Percentiles rank a stretch among this genome's conserved stretches.
Conservation (phyloP, 2,113 vertebrate genomes). For the Prochilodus magdalenae region DNA sequence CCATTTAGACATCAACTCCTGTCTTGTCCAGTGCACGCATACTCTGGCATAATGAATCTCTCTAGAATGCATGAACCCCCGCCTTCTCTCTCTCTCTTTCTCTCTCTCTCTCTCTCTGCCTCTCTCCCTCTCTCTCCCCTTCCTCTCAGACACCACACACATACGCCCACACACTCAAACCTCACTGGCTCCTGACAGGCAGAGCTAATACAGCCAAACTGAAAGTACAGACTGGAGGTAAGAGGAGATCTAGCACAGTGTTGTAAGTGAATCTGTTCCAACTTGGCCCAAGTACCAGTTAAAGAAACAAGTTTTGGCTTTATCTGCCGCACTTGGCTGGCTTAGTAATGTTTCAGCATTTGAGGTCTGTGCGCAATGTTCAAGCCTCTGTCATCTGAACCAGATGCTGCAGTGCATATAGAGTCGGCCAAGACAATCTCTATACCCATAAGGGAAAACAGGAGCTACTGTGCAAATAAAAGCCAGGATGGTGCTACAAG, state of each 20-base stretch:
- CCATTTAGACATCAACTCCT: slow-evolving; percentile 68
- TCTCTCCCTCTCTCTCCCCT: slow-evolving; percentile 39
- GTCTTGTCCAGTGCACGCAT: slow-evolving; percentile 50
- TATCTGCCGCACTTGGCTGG: background rate
- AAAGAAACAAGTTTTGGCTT: slow-evolving; percentile 24
- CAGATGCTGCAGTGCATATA: background rate
- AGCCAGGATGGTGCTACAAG: too few relatives aligned
- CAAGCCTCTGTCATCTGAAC: background rate
- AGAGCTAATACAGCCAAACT: slow-evolving; percentile 22
- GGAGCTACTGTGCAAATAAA: background rate
- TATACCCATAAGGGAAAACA: background rate
- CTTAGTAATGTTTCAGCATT: background rate
- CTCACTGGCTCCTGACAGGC: background rate
- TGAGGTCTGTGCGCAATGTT: background rate
- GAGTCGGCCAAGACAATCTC: background rate
- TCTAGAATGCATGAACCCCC: slow-evolving; percentile 48
- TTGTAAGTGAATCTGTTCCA: slow-evolving; percentile 25
- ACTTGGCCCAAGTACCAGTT: slow-evolving; percentile 4
- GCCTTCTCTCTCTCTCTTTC: background rate
- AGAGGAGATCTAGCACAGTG: slow-evolving; percentile 4
- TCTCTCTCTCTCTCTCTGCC: slow-evolving; percentile 4
- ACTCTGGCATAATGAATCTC: slow-evolving; percentile 68
- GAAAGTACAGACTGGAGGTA: background rate
- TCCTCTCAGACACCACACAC: slow-evolving; percentile 18
- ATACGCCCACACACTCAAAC: background rate